Percentiles rank a stretch among this genome's conserved stretches.
Evolutionary conservation across 2,888 invertebrate species (phyloP).

Genomic region (Xestoiulus laeticollis): DNA sequence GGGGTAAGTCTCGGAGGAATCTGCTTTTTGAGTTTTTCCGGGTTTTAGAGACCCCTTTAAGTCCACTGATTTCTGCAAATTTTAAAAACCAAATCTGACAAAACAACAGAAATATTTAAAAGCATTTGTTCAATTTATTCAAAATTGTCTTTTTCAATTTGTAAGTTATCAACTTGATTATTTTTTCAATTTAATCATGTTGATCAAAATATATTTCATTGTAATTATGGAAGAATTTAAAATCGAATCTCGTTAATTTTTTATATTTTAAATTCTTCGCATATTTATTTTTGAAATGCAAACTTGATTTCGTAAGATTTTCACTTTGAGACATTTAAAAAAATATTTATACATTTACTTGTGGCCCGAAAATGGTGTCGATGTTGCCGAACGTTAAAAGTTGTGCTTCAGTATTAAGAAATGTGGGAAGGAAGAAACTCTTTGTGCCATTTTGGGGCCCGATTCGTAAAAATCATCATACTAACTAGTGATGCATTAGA

Average conservation of each 20-base stretch:
- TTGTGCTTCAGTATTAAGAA: conserved; percentile 8
- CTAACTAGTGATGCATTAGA: not conserved
- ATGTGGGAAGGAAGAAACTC: not conserved
- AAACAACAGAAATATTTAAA: not conserved
- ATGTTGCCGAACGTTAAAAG: not conserved
- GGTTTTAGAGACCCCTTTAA: not conserved
- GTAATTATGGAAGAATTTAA: too few species aligned
- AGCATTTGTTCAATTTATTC: not conserved
- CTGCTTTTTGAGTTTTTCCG: not conserved
- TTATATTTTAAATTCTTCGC: not conserved
- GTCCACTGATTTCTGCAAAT: not conserved
- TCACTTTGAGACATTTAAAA: too few species aligned
- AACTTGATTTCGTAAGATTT: not conserved
- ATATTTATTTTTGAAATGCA: too few species aligned
- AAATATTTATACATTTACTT: too few species aligned
- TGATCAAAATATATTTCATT: too few species aligned
- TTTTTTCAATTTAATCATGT: too few species aligned
- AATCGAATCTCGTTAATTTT: too few species aligned
- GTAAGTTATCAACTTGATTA: too few species aligned
- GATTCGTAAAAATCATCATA: not conserved
- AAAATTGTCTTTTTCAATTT: too few species aligned
- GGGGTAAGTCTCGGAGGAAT: too few species aligned
- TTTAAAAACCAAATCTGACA: not conserved
- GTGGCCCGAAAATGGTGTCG: not conserved
- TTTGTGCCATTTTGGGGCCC: not conserved